Percentiles rank a stretch among this genome's conserved stretches.
Conservation (phyloP, 2,888 invertebrate species). For the Clostera curtula region DNA sequence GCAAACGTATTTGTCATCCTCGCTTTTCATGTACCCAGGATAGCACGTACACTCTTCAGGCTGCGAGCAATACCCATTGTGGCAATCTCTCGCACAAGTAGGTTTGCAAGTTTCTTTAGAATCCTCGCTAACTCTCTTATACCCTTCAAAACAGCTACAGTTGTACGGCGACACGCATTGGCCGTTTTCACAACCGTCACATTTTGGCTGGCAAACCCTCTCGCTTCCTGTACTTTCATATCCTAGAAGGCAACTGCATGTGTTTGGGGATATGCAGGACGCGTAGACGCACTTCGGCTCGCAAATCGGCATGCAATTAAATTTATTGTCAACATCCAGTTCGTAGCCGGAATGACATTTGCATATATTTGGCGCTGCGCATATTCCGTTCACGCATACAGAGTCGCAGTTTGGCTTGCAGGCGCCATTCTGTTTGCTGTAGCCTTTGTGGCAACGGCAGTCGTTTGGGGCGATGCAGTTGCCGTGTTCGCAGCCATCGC, state of each 20-base stretch:
- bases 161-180: conserved; percentile 44
- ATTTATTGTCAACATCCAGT: conserved; percentile 5
- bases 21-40: conserved; percentile 9
- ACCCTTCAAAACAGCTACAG: conserved; percentile 27
- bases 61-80: too few relatives aligned
- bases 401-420: not conserved
- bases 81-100: too few relatives aligned
- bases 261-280: conserved; percentile 27
- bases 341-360: not conserved
- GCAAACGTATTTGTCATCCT: too few relatives aligned
- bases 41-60: conserved; percentile 2
- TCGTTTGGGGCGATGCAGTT: conserved; percentile 28
- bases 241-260: conserved; percentile 27
- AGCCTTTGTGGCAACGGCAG: conserved; percentile 21
- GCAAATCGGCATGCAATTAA: conserved; percentile 25
- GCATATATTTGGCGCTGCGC: conserved; percentile 4
- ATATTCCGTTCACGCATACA: conserved; percentile 8
- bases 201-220: conserved; percentile 9
- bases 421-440: too few relatives aligned
- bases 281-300: conserved; percentile 28
- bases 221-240: conserved; percentile 17
- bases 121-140: too few relatives aligned
- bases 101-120: too few relatives aligned
- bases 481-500: conserved; percentile 29
- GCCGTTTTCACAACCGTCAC: conserved; percentile 23